Base-by-base conservation (phyloP, 2,888 invertebrate genomes). In the Pomacea canaliculata region DNA sequence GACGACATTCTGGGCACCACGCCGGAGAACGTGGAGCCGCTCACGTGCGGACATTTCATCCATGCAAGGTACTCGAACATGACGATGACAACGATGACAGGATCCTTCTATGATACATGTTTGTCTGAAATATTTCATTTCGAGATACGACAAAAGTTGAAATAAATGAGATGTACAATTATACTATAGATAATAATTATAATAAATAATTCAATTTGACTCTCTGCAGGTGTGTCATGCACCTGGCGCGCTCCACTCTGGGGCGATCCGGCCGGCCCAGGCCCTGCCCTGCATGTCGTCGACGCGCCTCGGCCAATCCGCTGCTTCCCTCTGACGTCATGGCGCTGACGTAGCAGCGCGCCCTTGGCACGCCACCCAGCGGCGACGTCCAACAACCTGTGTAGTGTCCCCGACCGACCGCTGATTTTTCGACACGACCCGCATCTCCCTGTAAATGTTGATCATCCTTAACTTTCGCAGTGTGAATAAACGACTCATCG, bases 31-130 rank as follows among this genome's bases (percentile, higher is more conserved):
- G 92, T 96, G 67, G 96, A 96, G 84, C 95, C 95, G 23, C 91
- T 96, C 82, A 95, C 96, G 5, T 97, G 96, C 91, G 94, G 96
- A 7, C 96, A 96, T 89, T 96, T 96, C 83, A 93, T 96, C 70
- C 96, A 96, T 88, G 84, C 83, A 75, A 86, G 88, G 90, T 89
- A 79, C 70, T 72, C 3, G 67, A 67, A 12, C 13, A 67, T 5
- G 67, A 67, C 18, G 67, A 67, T 10, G 67, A 67, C 18, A 37
- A 67, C 4, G 67, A 67, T 4, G n/a, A n/a, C n/a, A 27, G 27
- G 7, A 46, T 1, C 23, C 7, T 65, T 37, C 37, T 37, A 5
- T 37, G 37, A 37, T 37, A 37, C 37, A 1, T 37, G 37, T 37
- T 37, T 37, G 37, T 37, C 37, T 37, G 37, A 37, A 37, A 37